Evolutionary conservation across 2,113 vertebrate genomes (phyloP), one percentile per base, ranked within the genome.

Genomic region (Nasalis larvatus): DNA sequence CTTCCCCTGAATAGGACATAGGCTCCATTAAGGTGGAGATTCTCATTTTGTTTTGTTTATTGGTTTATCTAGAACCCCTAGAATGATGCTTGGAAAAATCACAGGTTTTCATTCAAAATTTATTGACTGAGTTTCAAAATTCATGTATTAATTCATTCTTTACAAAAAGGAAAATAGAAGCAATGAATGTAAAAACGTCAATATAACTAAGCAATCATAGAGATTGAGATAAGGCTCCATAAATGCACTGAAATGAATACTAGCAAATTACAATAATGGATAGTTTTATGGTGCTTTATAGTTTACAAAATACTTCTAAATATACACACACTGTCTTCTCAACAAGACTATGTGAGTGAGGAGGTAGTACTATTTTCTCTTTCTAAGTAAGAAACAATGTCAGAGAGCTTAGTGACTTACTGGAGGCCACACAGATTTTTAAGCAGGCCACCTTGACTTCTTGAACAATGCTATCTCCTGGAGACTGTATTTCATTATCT

Each of bases 1-100:
- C 9, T 18, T 82, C 14, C 6, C 20, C n/a, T 76, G 90, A 81
- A 71, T 52, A 56, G 32, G 77, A 81, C 21, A 88, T 37, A 45
- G 37, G 0, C 5, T 80, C 45, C 25, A 47, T 2, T 0, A 45
- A 74, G 45, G 27, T 68, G 7, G 8, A 25, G 32, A 8, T 74
- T 49, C 52, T 58, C 68, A 21, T 35, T 85, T 97, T 94, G 6
- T 93, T 95, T 66, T 54, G 25, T 60, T 91, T 73, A 58, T 66
- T 71, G 52, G 45, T 54, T 91, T 74, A 60, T 27, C 63, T 23
- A 42, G 47, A 81, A 68, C 7, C 21, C 8, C 14, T 91, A 54
- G 40, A 56, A 45, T 91, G 40, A 86, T 89, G 52, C 8, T 90
- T 87, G 16, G 4, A 82, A 45, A 63, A 63, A 45, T 73, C 49